Evolutionary conservation across 2,113 vertebrate species (phyloP).

Genomic region (Sitta europaea): DNA sequence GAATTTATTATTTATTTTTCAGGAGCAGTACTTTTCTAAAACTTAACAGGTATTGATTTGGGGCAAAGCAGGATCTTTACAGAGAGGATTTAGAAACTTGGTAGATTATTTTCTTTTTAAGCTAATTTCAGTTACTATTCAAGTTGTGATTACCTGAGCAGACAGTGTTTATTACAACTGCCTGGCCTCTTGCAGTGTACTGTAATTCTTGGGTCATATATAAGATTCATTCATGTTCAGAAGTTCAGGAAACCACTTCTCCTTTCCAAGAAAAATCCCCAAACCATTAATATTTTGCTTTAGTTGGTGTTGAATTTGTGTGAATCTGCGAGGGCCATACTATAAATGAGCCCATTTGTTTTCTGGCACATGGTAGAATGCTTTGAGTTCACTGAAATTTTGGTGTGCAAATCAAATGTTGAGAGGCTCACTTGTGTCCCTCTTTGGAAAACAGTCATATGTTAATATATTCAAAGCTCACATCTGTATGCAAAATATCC

Average conservation of each 20-base stretch:
- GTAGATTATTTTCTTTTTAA: neutral
- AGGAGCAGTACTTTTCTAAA: neutral
- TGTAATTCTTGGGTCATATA: neutral
- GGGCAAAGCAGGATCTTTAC: neutral
- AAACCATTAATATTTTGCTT: neutral
- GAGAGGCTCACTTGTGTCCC: neutral
- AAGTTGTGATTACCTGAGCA: neutral
- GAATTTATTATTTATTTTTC: neutral
- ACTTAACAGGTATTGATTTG: neutral
- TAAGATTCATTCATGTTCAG: neutral
- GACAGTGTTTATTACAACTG: neutral
- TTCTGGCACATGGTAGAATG: neutral
- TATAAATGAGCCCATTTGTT: neutral
- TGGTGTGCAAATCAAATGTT: neutral
- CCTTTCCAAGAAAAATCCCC: neutral
- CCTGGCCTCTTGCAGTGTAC: neutral
- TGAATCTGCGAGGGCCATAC: neutral
- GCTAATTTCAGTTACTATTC: neutral
- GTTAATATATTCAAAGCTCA: neutral
- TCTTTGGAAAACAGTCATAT: neutral
- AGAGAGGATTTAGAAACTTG: neutral
- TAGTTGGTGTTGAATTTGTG: neutral
- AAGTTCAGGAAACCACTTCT: neutral
- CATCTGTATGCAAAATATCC: neutral
- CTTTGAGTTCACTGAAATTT: neutral